These are phyloP conservation scores for Penaeus chinensis DNA, from an alignment of 1,140 invertebrate genomes.

Conservation along the genomic window DNA sequence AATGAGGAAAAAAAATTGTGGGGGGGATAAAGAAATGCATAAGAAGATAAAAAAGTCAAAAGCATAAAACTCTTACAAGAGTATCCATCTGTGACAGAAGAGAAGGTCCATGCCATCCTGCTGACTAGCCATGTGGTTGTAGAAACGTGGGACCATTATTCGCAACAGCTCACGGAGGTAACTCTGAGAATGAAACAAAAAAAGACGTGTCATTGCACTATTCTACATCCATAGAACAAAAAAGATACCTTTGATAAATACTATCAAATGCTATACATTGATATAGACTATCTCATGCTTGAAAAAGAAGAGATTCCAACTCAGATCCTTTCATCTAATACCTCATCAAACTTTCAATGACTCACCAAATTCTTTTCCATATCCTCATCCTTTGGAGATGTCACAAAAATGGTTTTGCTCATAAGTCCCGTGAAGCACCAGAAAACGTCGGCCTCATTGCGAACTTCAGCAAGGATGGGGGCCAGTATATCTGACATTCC, in stretches of 20 bases:
- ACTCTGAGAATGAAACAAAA: constrained; percentile 34
- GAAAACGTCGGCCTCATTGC: constrained; percentile 95
- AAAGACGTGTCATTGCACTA: background rate
- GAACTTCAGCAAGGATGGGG: constrained; percentile 91
- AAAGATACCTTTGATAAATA: background rate
- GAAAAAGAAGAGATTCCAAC: background rate
- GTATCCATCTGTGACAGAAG: constrained; percentile 92
- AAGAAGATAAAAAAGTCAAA: background rate
- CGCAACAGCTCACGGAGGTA: constrained; percentile 84
- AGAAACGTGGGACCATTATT: constrained; percentile 85
- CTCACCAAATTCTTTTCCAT: constrained; percentile 91
- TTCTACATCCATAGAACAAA: too few relatives aligned
- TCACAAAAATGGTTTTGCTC: constrained; percentile 94
- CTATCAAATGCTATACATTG: background rate
- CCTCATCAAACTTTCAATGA: background rate
- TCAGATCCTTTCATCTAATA: background rate
- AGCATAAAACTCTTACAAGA: constrained; percentile 64
- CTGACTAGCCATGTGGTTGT: constrained; percentile 86
- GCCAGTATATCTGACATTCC: constrained; percentile 98
- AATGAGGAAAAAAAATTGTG: background rate
- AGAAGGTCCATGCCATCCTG: constrained; percentile 96
- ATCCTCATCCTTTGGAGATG: constrained; percentile 90
- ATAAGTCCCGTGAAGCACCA: constrained; percentile 99
- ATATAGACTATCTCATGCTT: too few relatives aligned
- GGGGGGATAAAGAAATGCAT: background rate